Evolutionary conservation across 2,888 invertebrate genomes (phyloP).

Genomic region (Orchestes rusci): DNA sequence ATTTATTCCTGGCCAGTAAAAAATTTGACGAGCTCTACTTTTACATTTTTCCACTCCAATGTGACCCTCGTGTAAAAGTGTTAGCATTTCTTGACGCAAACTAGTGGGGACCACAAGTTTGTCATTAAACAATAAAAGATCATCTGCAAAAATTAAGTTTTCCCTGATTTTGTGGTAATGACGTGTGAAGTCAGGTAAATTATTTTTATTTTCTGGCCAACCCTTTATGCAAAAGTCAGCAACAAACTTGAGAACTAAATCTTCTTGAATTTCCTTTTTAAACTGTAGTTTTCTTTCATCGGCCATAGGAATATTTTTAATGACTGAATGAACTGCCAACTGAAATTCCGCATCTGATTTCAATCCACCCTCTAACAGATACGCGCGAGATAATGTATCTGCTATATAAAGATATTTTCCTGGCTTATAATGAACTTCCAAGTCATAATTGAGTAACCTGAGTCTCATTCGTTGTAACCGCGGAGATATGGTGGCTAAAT

Average conservation of each 20-base stretch:
- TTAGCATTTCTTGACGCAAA: constrained; percentile 20
- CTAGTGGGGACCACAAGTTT: constrained; percentile 20
- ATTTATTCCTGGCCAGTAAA: constrained; percentile 27
- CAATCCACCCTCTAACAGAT: constrained; percentile 12
- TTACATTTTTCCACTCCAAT: constrained; percentile 28
- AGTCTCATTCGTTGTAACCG: constrained; percentile 33
- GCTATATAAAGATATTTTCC: constrained; percentile 30
- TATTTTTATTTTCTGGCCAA: constrained; percentile 20
- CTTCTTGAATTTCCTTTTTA: constrained; percentile 20
- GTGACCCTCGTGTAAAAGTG: constrained; percentile 27
- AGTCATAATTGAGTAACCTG: constrained; percentile 29
- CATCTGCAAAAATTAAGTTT: constrained; percentile 13
- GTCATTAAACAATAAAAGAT: constrained; percentile 12
- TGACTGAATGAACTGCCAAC: constrained; percentile 20
- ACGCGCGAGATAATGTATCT: constrained; percentile 26
- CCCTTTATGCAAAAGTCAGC: constrained; percentile 15
- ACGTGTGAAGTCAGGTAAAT: constrained; percentile 15
- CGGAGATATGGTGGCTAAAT: constrained; percentile 24
- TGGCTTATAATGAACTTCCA: constrained; percentile 28
- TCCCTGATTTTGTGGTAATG: constrained; percentile 21
- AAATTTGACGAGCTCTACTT: constrained; percentile 23
- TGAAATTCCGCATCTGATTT: constrained; percentile 17
- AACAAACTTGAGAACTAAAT: constrained; percentile 15
- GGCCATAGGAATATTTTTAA: constrained; percentile 25
- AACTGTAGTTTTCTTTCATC: constrained; percentile 20